Conservation (phyloP, 2,113 vertebrate species). For the Callopanchax toddi region DNA sequence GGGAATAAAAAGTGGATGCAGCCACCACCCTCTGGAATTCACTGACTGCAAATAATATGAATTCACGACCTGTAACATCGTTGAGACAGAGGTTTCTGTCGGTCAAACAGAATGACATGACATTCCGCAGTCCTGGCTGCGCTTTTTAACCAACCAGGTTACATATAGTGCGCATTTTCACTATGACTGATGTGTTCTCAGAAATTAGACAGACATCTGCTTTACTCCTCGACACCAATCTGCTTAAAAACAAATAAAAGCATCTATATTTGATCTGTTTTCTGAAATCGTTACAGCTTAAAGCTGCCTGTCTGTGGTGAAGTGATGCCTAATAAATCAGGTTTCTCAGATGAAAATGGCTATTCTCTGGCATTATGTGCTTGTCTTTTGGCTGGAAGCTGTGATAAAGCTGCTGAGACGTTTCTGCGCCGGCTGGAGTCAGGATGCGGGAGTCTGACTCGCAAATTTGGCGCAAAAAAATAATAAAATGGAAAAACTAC, state of each 20-base stretch:
- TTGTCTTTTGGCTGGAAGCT: no score
- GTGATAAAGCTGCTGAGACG: background rate
- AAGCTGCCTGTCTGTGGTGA: no score
- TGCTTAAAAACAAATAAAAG: background rate
- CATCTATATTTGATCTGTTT: no score
- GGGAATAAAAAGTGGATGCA: background rate
- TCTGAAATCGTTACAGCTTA: no score
- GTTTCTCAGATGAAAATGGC: background rate
- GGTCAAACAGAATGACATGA: constrained; percentile 8
- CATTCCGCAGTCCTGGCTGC: constrained; percentile 33
- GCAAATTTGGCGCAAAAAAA: constrained; percentile 11
- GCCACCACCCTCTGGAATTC: constrained; percentile 16
- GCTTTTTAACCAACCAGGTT: background rate
- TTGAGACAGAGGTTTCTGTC: constrained; percentile 11
- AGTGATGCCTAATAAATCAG: background rate
- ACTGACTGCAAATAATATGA: background rate
- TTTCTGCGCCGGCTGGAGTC: constrained; percentile 30
- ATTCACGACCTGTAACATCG: background rate
- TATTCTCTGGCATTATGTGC: no score
- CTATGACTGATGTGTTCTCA: background rate
- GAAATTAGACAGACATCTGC: background rate
- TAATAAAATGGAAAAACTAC: background rate
- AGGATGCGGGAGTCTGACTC: constrained; percentile 21
- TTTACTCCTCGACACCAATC: no score
- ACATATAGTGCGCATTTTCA: constrained; percentile 5